These are phyloP conservation scores for Mus pahari DNA, from an alignment of 2,113 vertebrate genomes.

Conservation along the genomic window DNA sequence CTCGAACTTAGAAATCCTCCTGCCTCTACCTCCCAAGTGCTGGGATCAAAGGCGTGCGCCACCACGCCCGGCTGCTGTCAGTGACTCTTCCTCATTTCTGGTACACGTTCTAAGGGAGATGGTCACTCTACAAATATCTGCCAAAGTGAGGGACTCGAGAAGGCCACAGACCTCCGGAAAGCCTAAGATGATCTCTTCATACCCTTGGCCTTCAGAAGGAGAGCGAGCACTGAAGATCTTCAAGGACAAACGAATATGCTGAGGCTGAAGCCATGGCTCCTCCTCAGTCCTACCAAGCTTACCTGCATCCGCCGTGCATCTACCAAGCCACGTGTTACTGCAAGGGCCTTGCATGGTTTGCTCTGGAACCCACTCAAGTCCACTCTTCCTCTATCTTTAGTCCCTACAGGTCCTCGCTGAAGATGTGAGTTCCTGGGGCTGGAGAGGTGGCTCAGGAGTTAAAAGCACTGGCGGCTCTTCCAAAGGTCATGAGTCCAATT, in stretches of 20 bases:
- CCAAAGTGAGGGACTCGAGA: background rate
- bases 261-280: background rate
- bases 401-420: background rate
- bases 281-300: background rate
- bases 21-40: no score
- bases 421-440: slow-evolving; percentile 2
- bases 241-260: background rate
- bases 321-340: background rate
- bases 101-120: background rate
- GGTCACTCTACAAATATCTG: background rate
- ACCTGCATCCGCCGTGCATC: background rate
- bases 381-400: background rate
- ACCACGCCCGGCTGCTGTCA: no score
- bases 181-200: background rate
- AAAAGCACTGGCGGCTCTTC: no score
- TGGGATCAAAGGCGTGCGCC: no score
- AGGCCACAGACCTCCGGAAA: background rate
- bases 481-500: no score
- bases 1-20: no score
- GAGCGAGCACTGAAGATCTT: background rate
- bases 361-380: background rate
- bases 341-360: background rate
- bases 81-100: background rate
- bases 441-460: no score
- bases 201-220: background rate